Evolutionary conservation across 2,888 invertebrate genomes (phyloP), one percentile per base, ranked within the genome.

Genomic region (Tortricodes alternella): DNA sequence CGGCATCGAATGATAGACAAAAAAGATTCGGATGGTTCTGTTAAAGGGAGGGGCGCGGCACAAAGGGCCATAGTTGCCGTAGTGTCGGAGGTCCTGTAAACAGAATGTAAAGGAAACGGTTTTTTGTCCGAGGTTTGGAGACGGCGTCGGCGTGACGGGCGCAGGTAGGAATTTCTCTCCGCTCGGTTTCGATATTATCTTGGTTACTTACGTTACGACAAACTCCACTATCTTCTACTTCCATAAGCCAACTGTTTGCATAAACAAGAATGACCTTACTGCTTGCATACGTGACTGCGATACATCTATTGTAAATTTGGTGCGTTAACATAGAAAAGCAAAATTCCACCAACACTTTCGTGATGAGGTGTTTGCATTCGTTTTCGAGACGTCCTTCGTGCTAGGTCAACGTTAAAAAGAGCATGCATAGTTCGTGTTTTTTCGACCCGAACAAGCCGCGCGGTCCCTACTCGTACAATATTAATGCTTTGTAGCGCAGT

Each of bases 1-100:
- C 63, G 63, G 60, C 59, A 63, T 60, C 57, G 62, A 63, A 63
- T 71, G 71, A 65, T 73, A 64, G 59, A 71, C 80, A 90, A 89
- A 90, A 89, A 88, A 85, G 73, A 83, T 79, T 80, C 66, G 64
- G 64, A 73, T 73, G 68, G 68, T 68, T 73, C 64, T 62, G 64
- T 65, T 71, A 67, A 66, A 67, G 68, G 70, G 68, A 68, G 73
- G 71, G 73, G 71, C 59, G 62, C 58, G 69, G 71, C 67, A 78
- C 78, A 83, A 84, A 75, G 82, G 79, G 78, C 77, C 78, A 77
- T 84, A 62, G 78, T 84, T 73, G 65, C 77, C 78, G 76, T 83
- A 63, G 79, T 86, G 85, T 89, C 89, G 87, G 87, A 87, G 89
- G 87, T 86, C 86, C 81, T 83, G 86, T 85, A 85, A 85, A 87